phyloP scores from a whole-genome alignment of 2,797 vertebrate genomes.

The Lepilemur septentrionalis region DNA sequence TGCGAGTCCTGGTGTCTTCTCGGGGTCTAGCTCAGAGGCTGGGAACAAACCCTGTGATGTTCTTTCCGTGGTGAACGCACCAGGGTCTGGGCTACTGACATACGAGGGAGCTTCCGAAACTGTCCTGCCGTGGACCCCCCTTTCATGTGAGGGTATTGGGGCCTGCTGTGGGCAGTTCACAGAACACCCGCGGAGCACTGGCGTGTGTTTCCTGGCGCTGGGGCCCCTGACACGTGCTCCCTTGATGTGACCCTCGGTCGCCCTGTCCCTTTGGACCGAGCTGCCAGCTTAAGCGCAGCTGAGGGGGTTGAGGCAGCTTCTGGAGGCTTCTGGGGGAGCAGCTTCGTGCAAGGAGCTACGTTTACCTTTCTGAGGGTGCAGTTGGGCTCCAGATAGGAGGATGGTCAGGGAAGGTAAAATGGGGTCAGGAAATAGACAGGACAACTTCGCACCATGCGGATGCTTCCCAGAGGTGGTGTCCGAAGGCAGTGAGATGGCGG shows the following conservation, averaged over 20 bases:
- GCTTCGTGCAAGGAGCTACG: rapidly evolving
- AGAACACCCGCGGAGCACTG: neutral
- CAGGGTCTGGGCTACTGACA: neutral
- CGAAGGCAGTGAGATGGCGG: rapidly evolving
- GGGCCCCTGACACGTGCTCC: neutral
- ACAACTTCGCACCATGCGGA: neutral
- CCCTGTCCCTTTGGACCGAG: no score
- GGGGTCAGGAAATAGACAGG: neutral
- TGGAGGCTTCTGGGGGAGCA: neutral
- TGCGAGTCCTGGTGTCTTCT: neutral
- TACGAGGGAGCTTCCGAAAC: neutral
- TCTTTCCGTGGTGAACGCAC: neutral
- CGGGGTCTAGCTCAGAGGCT: neutral
- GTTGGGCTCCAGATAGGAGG: neutral
- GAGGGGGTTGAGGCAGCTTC: neutral
- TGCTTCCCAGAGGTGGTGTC: neutral
- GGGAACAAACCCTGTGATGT: neutral
- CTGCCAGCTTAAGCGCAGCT: no score
- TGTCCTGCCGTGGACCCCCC: neutral
- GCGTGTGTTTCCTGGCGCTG: rapidly evolving
- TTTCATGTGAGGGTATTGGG: neutral
- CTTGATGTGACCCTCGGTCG: neutral
- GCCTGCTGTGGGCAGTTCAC: neutral
- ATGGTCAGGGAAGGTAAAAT: no score
- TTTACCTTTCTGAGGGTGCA: neutral